phyloP scores from a whole-genome alignment of 2,888 invertebrate genomes.

The Macrosoma leucophasiata region DNA sequence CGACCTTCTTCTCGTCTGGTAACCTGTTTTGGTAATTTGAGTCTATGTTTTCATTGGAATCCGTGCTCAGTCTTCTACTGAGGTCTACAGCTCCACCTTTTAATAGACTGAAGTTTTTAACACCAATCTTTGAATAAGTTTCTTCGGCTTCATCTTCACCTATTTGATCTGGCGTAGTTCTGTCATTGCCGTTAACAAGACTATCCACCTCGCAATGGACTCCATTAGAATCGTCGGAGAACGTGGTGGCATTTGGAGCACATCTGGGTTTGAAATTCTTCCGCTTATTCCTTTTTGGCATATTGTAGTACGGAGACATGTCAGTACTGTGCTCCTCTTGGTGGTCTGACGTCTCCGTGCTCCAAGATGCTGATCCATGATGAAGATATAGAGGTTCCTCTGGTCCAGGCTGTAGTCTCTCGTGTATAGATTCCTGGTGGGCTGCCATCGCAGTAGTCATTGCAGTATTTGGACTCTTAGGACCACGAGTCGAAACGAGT shows the following conservation, averaged over 20 bases:
- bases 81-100: constrained; percentile 70
- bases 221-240: constrained; percentile 69
- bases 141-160: constrained; percentile 49
- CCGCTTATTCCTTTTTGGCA: constrained; percentile 82
- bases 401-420: constrained; percentile 63
- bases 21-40: constrained; percentile 64
- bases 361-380: constrained; percentile 73
- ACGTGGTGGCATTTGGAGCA: constrained; percentile 73
- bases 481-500: constrained; percentile 54
- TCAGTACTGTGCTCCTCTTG: constrained; percentile 59
- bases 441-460: constrained; percentile 77
- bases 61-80: constrained; percentile 66
- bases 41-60: constrained; percentile 72
- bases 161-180: constrained; percentile 49
- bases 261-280: constrained; percentile 88
- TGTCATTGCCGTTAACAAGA: constrained; percentile 59
- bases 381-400: constrained; percentile 65
- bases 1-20: constrained; percentile 60
- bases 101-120: constrained; percentile 67
- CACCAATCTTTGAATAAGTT: constrained; percentile 60
- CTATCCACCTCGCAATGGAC: constrained; percentile 48
- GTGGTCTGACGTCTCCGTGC: constrained; percentile 55
- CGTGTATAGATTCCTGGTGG: constrained; percentile 72
- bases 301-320: constrained; percentile 65
- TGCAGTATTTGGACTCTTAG: constrained; percentile 60